Evolutionary conservation across 2,113 vertebrate species (phyloP).

Genomic region (Carlito syrichta): DNA sequence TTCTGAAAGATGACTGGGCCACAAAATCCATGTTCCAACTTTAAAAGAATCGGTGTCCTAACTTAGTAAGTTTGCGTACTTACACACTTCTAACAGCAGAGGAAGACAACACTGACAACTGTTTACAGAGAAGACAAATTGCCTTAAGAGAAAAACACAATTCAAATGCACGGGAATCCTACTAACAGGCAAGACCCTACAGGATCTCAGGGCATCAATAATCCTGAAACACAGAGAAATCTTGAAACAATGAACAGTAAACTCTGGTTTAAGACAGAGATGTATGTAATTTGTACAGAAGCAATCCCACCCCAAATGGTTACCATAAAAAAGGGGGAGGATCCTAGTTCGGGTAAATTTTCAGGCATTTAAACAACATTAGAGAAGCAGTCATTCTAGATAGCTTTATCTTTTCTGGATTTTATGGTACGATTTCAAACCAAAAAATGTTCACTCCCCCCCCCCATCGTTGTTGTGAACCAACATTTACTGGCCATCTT

Average conservation of each 20-base stretch:
- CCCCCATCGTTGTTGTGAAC: not conserved
- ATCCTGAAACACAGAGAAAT: not conserved
- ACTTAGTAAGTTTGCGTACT: not conserved
- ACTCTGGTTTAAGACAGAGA: not conserved
- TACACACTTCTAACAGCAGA: not conserved
- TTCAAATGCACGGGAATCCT: not conserved
- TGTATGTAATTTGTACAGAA: not conserved
- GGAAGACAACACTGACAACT: not conserved
- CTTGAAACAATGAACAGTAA: not conserved
- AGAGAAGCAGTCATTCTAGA: not conserved
- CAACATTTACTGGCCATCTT: not conserved
- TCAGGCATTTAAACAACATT: not conserved
- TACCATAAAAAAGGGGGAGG: not conserved
- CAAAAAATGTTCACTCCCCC: not conserved
- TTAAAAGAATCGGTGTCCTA: too few relatives aligned
- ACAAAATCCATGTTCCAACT: conserved; percentile 17
- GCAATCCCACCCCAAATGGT: not conserved
- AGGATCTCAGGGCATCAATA: not conserved
- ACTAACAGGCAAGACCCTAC: not conserved
- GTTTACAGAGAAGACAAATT: not conserved
- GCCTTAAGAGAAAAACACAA: not conserved
- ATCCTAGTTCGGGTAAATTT: not conserved
- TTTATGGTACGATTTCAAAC: conserved; percentile 10
- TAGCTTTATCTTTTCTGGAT: not conserved
- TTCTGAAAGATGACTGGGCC: not conserved